Conservation (phyloP, 2,888 invertebrate species). For the Neoaliturus tenellus region DNA sequence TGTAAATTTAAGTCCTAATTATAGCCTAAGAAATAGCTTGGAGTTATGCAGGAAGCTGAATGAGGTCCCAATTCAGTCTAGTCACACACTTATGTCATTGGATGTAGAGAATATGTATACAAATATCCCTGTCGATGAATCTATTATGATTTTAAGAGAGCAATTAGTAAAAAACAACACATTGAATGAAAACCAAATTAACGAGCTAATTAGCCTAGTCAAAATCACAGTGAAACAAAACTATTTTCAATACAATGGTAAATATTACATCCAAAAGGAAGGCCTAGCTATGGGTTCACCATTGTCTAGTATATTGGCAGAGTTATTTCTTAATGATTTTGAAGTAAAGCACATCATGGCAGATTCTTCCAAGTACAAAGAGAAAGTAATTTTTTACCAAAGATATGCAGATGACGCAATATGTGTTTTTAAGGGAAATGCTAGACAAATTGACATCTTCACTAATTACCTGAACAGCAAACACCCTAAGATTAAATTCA, state of each 20-base stretch:
- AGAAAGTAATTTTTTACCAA: background rate
- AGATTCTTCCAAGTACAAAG: background rate
- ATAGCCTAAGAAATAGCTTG: background rate
- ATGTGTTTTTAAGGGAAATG: background rate
- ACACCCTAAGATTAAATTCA: background rate
- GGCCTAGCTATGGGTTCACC: background rate
- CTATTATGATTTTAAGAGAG: background rate
- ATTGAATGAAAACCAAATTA: background rate
- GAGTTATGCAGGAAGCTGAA: background rate
- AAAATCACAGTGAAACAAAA: background rate
- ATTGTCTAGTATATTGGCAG: conserved; percentile 1
- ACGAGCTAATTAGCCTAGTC: background rate
- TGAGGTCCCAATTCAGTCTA: too few relatives aligned
- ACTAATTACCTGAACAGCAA: background rate
- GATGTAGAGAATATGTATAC: conserved; percentile 38
- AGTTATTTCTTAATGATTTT: background rate
- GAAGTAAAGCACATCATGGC: background rate
- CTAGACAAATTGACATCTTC: background rate
- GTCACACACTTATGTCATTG: background rate
- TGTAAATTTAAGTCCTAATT: background rate
- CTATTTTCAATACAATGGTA: conserved; percentile 4
- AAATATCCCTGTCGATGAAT: conserved; percentile 13
- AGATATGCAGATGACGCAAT: conserved; percentile 22
- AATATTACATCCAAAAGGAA: background rate
- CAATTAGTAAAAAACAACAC: background rate